These are phyloP conservation scores for Eristalis pertinax DNA, from an alignment of 2,888 invertebrate species.

Conservation along the genomic window DNA sequence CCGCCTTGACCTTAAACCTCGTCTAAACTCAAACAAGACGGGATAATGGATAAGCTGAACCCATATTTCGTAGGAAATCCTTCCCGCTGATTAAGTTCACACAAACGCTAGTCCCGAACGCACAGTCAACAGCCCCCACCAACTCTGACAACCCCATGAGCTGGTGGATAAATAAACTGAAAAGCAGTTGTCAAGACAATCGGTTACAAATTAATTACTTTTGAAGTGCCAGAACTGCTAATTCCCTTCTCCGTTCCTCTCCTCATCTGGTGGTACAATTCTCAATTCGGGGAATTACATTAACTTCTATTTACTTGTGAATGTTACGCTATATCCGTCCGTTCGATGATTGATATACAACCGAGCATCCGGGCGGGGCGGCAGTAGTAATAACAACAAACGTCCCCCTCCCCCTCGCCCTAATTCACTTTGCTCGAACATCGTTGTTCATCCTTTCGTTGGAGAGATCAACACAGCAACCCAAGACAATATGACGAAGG, in stretches of 20 bases:
- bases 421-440: slow-evolving; percentile 54
- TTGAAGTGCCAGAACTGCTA: slow-evolving; percentile 25
- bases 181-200: slow-evolving; percentile 42
- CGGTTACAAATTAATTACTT: slow-evolving; percentile 62
- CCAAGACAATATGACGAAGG: slow-evolving; percentile 32
- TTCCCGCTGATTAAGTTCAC: neutral
- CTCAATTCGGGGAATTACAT: slow-evolving; percentile 49
- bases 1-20: too few relatives aligned
- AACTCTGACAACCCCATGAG: neutral
- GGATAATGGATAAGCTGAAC: neutral
- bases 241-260: neutral
- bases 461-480: neutral
- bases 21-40: neutral
- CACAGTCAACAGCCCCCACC: neutral
- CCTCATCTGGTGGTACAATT: neutral
- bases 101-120: neutral
- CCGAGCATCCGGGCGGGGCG: neutral
- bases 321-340: slow-evolving; percentile 36
- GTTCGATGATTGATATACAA: slow-evolving; percentile 56
- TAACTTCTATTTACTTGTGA: slow-evolving; percentile 58
- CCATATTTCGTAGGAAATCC: neutral
- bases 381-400: slow-evolving; percentile 3
- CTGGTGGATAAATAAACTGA: slow-evolving; percentile 10
- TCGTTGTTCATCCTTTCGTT: slow-evolving; percentile 9
- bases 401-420: neutral